These are phyloP conservation scores for Calvadosia cruxmelitensis DNA, from an alignment of 30 jellyfish, hydroid and myxozoan genomes.

Conservation along the genomic window DNA sequence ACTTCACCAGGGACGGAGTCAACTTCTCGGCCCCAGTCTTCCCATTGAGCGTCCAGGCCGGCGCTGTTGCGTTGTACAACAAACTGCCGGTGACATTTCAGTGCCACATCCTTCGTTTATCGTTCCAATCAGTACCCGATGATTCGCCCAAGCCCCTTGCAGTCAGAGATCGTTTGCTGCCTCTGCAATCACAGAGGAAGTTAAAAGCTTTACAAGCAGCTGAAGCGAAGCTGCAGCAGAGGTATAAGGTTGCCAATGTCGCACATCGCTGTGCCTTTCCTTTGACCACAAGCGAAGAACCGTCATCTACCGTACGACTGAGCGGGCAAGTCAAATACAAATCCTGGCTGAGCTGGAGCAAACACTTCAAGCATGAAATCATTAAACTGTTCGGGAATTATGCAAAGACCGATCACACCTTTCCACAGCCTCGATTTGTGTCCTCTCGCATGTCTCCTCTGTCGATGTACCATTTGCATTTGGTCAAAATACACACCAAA, in stretches of 20 bases:
- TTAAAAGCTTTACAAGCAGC: no score
- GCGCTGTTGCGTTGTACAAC: not conserved
- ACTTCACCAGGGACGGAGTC: not conserved
- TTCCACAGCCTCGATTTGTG: not conserved
- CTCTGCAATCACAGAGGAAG: not conserved
- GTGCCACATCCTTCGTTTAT: not conserved
- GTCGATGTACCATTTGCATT: not conserved
- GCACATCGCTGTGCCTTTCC: not conserved
- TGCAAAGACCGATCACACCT: not conserved
- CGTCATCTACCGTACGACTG: not conserved
- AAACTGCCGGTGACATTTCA: not conserved
- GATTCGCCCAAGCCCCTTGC: not conserved
- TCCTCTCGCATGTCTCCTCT: not conserved
- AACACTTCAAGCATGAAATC: not conserved
- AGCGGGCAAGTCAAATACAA: not conserved
- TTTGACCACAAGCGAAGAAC: not conserved
- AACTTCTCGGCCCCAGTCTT: not conserved
- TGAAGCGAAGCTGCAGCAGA: not conserved
- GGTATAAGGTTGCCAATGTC: not conserved
- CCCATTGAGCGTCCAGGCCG: not conserved
- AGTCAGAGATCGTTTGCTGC: not conserved
- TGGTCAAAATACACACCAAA: not conserved
- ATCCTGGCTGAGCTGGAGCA: not conserved
- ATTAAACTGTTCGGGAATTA: not conserved
- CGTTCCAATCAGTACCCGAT: not conserved